Evolutionary conservation across 23 tunicate species (phyloP).

Genomic region (Botrylloides violaceus): DNA sequence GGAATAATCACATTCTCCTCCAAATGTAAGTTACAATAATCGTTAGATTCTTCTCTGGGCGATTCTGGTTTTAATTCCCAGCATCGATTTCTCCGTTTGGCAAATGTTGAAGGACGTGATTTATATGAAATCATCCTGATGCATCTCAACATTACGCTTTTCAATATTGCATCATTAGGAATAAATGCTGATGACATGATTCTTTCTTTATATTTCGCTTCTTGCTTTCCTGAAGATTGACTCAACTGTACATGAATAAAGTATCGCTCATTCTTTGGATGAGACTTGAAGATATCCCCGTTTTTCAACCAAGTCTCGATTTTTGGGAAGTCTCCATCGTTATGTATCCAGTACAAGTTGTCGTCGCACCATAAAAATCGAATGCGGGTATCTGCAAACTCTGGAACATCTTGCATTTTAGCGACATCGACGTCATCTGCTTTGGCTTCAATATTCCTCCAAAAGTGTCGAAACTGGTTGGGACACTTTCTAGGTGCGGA

Average conservation of each 20-base stretch:
- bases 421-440: neutral
- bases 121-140: constrained; percentile 31
- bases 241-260: constrained; percentile 24
- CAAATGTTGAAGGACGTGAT: neutral
- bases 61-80: neutral
- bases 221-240: neutral
- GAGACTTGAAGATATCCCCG: constrained; percentile 25
- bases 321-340: neutral
- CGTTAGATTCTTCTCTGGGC: neutral
- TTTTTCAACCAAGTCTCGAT: constrained; percentile 48
- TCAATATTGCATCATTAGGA: constrained; percentile 39
- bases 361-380: constrained; percentile 35
- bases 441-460: constrained; percentile 24
- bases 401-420: neutral
- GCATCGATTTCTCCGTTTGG: neutral
- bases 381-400: constrained; percentile 5
- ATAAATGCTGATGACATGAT: constrained; percentile 45
- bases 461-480: constrained; percentile 42
- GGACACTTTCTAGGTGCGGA: constrained; percentile 35
- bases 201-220: constrained; percentile 9
- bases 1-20: constrained; percentile 26
- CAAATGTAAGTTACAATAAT: neutral
- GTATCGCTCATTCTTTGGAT: constrained; percentile 16
- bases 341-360: constrained; percentile 30
- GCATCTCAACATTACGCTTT: constrained; percentile 33